These are phyloP conservation scores for Cheilinus undulatus DNA, from an alignment of 2,113 vertebrate species.

Conservation along the genomic window DNA sequence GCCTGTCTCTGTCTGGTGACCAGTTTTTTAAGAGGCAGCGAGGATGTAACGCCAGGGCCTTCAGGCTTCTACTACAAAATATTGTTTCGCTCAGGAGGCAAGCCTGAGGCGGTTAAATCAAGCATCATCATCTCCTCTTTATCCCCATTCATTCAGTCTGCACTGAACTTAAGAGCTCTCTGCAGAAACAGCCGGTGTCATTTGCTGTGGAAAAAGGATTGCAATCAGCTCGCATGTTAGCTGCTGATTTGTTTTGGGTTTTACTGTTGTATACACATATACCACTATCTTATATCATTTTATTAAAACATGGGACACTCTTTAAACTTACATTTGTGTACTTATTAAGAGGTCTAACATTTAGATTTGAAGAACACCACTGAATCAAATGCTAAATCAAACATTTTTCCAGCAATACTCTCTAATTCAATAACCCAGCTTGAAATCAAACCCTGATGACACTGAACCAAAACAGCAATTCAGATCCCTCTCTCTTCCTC, in stretches of 20 bases:
- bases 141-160: constrained; percentile 38
- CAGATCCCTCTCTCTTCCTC: constrained; percentile 6
- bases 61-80: constrained; percentile 39
- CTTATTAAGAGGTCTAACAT: constrained; percentile 17
- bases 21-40: constrained; percentile 23
- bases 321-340: background rate
- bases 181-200: constrained; percentile 25
- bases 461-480: constrained; percentile 56
- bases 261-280: background rate
- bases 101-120: constrained; percentile 55
- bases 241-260: constrained; percentile 29
- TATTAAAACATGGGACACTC: background rate
- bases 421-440: constrained; percentile 54
- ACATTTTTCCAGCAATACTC: constrained; percentile 27
- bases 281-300: background rate
- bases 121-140: constrained; percentile 55
- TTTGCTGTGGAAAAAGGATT: constrained; percentile 29
- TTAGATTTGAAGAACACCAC: constrained; percentile 10
- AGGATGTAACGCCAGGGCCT: constrained; percentile 35
- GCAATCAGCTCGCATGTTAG: constrained; percentile 15
- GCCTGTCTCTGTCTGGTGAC: constrained; percentile 39
- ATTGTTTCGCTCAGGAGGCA: constrained; percentile 49
- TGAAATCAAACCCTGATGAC: constrained; percentile 44
- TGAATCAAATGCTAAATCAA: constrained; percentile 2
- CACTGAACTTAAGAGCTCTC: constrained; percentile 51